Base-by-base conservation (phyloP, 2,113 vertebrate genomes). In the Equus przewalskii region DNA sequence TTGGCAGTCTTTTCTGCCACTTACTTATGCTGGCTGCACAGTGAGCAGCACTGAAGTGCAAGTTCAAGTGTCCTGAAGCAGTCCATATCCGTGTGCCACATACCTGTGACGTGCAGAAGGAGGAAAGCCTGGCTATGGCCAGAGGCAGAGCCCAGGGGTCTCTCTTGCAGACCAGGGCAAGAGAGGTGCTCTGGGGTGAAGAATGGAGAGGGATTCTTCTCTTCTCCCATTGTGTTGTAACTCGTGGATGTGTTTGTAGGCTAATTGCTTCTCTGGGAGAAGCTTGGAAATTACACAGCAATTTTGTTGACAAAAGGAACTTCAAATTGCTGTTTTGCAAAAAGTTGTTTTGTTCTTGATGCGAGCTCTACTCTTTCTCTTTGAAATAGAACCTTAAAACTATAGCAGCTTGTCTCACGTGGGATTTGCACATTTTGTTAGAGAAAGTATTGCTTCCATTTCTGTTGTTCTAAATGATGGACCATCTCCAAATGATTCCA, bases 291-390 rank as follows among this genome's bases (percentile, higher is more conserved):
- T 96, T 15, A 73, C 65, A 26, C 41, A 87, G 79, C 73, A 88
- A 41, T 97, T 97, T 94, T 88, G 58, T 95, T 92, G 89, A 96
- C 89, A 97, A 96, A 93, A 91, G 73, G 19, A 89, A 96, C 86
- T 89, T 81, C 46, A 60, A 49, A 91, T 96, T 86, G 82, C 93
- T 24, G 3, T 96, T 93, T 86, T 69, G 46, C 30, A 60, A 26
- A 82, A 81, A 95, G 9, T 65, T 54, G 72, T 60, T 87, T 81
- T 85, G 30, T 89, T 97, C 69, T 41, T 73, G 21, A 96, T 73
- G 82, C 79, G 76, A 79, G 41, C 51, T 88, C 58, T 92, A 60
- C 69, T 6, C n/a, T 83, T 82, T 85, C 69, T 70, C 69, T 51
- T 3, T 90, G 83, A 94, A 83, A 96, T n/a, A 60, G 44, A 98